Evolutionary conservation across 2,888 invertebrate genomes (phyloP), one percentile per base, ranked within the genome.

Genomic region (Scotopteryx bipunctaria): DNA sequence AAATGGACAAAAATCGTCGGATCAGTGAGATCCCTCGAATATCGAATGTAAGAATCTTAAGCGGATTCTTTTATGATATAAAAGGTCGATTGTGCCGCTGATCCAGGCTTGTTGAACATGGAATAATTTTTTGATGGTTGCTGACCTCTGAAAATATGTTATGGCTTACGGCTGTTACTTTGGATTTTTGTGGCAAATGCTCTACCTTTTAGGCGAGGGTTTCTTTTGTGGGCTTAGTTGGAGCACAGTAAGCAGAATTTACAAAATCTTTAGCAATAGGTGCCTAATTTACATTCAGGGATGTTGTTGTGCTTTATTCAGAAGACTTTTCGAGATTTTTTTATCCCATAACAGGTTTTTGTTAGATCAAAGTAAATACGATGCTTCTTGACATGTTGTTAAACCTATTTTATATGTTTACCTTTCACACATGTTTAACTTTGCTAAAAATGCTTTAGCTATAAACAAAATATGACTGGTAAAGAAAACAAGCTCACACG

Each of bases 1-100:
- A 86, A 85, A 86, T 81, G 82, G 83, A 78, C 77, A 80, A 76
- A 81, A 82, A 77, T 78, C 78, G 76, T 69, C 63, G 74, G 77
- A 82, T 81, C 81, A 74, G 73, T 55, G 36, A 66, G 69, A 61
- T 76, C 76, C 69, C 67, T 62, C 65, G 60, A 69, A 74, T 75
- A 76, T 74, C 71, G 66, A 73, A 69, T 77, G 71, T 71, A 65
- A 75, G 74, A 69, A 64, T 69, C 74, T 73, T 80, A 78, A 79
- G 76, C 72, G 71, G 74, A 76, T 81, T 78, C 73, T 53, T 81
- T 82, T 81, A 74, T 72, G 74, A 69, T 64, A 67, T 64, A 67
- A 76, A 78, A 74, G 72, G 71, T 73, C 73, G 69, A 75, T 71
- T 75, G 68, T 67, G 65, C 65, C 53, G 54, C 49, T 64, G 58